Evolutionary conservation across 2,888 invertebrate genomes (phyloP), one percentile per base, ranked within the genome.

Genomic region (Mythimna pallens): DNA sequence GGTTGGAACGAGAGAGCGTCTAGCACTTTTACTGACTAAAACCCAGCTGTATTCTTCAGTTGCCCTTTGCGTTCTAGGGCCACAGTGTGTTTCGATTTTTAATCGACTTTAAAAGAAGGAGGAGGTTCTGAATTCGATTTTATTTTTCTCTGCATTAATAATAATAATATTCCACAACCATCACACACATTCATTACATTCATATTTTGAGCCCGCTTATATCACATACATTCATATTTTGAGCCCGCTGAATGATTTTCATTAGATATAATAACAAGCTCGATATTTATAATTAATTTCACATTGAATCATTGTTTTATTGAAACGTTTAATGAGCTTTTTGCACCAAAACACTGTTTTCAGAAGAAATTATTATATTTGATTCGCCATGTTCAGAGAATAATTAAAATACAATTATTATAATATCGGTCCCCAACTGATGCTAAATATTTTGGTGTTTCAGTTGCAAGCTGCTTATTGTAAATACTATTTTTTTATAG

Each of bases 361-460:
- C 43, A 52, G 22, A 17, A 34, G 22, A 65, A 74, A 59, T 59
- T 6, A 71, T 20, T 50, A 20, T n/a, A 52, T 9, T 70, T 52
- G 9, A 72, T 58, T 40, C 9, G 4, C 7, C n/a, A 9, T 52
- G 22, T 14, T 59, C 14, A 9, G 22, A 30, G 30, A 71, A 52
- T 30, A 20, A 61, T 62, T 52, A 14, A 73, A 43, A 73, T 43
- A 40, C 22, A 50, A 50, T n/a, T 2, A n/a, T 12, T 54, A 54
- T 22, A n/a, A 62, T 73, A 4, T 43, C 20, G 3, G 22, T 62
- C 43, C 10, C 6, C 22, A 40, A 52, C 59, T 40, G 50, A 17
- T 40, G 17, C 9, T 40, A 72, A 72, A 70, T 57, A 72, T 59
- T 59, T 59, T 22, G 58, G 50, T 71, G 8, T n/a, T 52, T 52